These are phyloP conservation scores for human DNA, from an alignment of 2,113 vertebrate species.

Conservation along the genomic window DNA sequence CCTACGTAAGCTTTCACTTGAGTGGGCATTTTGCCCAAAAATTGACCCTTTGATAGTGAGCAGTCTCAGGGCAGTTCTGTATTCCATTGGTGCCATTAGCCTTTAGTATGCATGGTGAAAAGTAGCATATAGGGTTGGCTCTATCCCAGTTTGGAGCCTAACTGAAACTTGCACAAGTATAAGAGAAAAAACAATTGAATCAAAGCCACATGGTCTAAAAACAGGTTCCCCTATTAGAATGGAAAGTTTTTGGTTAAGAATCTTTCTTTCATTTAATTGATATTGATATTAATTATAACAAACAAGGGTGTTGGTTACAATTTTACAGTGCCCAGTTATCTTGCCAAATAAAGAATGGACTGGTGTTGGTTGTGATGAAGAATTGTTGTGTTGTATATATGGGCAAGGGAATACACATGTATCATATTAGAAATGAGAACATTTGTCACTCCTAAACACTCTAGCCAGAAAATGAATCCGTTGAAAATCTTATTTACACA, in stretches of 20 bases:
- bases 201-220: constrained; percentile 53
- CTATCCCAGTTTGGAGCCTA: constrained; percentile 56
- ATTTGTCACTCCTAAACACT: constrained; percentile 32
- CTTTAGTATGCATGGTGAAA: constrained; percentile 25
- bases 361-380: not conserved
- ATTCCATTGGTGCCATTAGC: constrained; percentile 68
- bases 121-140: constrained; percentile 37
- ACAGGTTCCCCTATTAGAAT: constrained; percentile 52
- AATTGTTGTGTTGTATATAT: constrained; percentile 6
- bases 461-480: constrained; percentile 35
- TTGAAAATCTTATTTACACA: constrained; percentile 19
- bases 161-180: constrained; percentile 37
- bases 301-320: not conserved
- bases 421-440: constrained; percentile 42
- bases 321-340: not conserved
- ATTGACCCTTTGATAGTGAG: constrained; percentile 59
- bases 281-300: constrained; percentile 21
- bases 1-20: constrained; percentile 46
- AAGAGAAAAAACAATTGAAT: constrained; percentile 31
- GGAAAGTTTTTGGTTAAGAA: not conserved
- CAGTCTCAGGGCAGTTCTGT: constrained; percentile 11
- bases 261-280: not conserved
- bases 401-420: not conserved
- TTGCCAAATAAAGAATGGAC: constrained; percentile 7
- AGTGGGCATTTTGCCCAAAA: constrained; percentile 62